Evolutionary conservation across 1,140 invertebrate species (phyloP).

Genomic region (Drosophila athabasca): DNA sequence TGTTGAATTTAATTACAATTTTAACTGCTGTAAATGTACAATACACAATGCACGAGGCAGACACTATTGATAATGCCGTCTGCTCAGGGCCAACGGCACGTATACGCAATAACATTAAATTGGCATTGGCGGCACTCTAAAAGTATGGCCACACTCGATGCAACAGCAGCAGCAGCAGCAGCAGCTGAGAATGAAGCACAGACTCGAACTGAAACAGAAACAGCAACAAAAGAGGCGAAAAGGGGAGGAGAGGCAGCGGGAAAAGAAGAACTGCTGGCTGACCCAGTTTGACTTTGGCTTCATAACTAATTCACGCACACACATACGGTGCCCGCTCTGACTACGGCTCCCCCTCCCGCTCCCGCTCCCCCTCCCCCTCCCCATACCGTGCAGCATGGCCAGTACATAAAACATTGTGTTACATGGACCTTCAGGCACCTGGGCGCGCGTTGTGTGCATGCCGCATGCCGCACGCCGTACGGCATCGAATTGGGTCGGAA

Average conservation of each 20-base stretch:
- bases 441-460: slow-evolving; percentile 56
- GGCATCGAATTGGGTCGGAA: slow-evolving; percentile 46
- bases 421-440: slow-evolving; percentile 77
- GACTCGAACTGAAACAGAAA: slow-evolving; percentile 35
- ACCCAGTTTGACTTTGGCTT: slow-evolving; percentile 81
- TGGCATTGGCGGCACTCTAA: slow-evolving; percentile 53
- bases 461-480: neutral
- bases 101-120: slow-evolving; percentile 76
- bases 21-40: slow-evolving; percentile 57
- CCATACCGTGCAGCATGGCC: slow-evolving; percentile 19
- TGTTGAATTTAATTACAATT: slow-evolving; percentile 77
- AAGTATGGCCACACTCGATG: slow-evolving; percentile 66
- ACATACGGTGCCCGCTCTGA: slow-evolving; percentile 19
- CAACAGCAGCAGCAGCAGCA: slow-evolving; percentile 24
- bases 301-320: slow-evolving; percentile 80
- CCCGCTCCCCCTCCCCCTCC: neutral
- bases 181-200: neutral
- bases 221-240: slow-evolving; percentile 18
- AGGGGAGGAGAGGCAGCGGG: slow-evolving; percentile 25
- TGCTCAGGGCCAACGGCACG: slow-evolving; percentile 48
- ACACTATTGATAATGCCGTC: slow-evolving; percentile 47
- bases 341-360: neutral
- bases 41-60: slow-evolving; percentile 21
- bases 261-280: slow-evolving; percentile 59
- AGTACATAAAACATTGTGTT: slow-evolving; percentile 80